Evolutionary conservation across 2,113 vertebrate species (phyloP).

Genomic region (Amia ocellicauda): DNA sequence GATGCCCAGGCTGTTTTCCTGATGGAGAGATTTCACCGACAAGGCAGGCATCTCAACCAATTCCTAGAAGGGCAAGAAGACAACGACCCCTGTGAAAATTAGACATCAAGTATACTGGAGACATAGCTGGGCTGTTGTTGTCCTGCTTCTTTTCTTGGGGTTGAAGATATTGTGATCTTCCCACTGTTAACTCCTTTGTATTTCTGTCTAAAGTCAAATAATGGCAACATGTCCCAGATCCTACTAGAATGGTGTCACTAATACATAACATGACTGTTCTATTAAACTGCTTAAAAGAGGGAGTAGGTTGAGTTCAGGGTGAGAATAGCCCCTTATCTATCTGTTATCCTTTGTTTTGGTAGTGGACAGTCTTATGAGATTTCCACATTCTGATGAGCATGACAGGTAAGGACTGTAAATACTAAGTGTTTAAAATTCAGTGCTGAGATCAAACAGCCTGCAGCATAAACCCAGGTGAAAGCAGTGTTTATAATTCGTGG

Average conservation of each 20-base stretch:
- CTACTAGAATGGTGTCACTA: constrained; percentile 59
- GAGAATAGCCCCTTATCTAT: constrained; percentile 37
- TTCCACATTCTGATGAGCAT: constrained; percentile 34
- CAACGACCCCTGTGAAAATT: constrained; percentile 36
- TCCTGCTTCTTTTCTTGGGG: constrained; percentile 73
- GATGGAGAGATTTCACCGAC: constrained; percentile 48
- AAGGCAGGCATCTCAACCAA: constrained; percentile 54
- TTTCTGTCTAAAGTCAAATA: constrained; percentile 55
- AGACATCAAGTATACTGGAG: constrained; percentile 34
- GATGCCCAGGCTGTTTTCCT: not conserved
- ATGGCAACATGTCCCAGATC: constrained; percentile 55
- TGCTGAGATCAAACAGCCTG: not conserved
- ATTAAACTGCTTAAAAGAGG: constrained; percentile 17
- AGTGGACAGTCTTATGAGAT: constrained; percentile 54
- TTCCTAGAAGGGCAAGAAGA: constrained; percentile 52
- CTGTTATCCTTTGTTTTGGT: constrained; percentile 60
- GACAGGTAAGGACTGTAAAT: constrained; percentile 56
- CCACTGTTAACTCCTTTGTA: constrained; percentile 52
- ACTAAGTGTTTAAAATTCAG: not conserved
- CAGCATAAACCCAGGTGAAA: too few relatives aligned
- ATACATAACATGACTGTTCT: too few relatives aligned
- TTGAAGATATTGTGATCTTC: constrained; percentile 43
- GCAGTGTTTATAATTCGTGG: too few relatives aligned
- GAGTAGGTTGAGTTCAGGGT: constrained; percentile 27
- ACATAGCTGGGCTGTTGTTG: constrained; percentile 61